phyloP scores from a whole-genome alignment of 2,888 invertebrate genomes.

The Zaprionus bogoriensis region DNA sequence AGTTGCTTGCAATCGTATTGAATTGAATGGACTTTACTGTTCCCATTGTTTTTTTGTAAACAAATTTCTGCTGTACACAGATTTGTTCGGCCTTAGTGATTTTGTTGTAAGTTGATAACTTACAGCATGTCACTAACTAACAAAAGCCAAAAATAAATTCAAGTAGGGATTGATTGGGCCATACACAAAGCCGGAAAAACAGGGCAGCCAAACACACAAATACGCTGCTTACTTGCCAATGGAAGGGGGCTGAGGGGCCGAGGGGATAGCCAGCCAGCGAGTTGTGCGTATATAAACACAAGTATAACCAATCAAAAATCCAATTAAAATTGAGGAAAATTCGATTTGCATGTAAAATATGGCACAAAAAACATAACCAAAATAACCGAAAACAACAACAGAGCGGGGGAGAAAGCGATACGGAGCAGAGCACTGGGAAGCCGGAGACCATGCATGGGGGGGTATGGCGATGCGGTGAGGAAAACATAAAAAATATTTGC shows the following conservation, averaged over 20 bases:
- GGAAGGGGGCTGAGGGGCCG: not conserved
- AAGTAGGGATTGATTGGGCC: constrained; percentile 37
- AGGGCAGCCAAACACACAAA: constrained; percentile 42
- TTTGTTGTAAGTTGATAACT: constrained; percentile 63
- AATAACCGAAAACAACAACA: constrained; percentile 15
- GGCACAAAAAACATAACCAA: constrained; percentile 47
- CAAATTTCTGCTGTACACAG: not conserved
- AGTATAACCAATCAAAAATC: constrained; percentile 82
- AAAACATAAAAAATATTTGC: constrained; percentile 73
- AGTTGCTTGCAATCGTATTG: too few species aligned
- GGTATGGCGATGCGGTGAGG: constrained; percentile 4
- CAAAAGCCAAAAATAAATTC: constrained; percentile 42
- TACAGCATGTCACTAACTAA: constrained; percentile 57
- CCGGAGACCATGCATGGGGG: not conserved
- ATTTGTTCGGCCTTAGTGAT: constrained; percentile 42
- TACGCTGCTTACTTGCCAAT: not conserved
- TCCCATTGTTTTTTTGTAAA: not conserved
- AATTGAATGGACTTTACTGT: too few species aligned
- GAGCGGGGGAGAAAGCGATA: constrained; percentile 31
- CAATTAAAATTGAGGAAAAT: constrained; percentile 82
- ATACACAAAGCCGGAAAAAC: constrained; percentile 33
- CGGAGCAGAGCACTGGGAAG: constrained; percentile 21
- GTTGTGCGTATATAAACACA: constrained; percentile 76
- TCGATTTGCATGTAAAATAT: constrained; percentile 82
- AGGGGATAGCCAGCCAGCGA: constrained; percentile 25